Conservation (phyloP, 2,888 invertebrate genomes). For the Lochmaea capreae region DNA sequence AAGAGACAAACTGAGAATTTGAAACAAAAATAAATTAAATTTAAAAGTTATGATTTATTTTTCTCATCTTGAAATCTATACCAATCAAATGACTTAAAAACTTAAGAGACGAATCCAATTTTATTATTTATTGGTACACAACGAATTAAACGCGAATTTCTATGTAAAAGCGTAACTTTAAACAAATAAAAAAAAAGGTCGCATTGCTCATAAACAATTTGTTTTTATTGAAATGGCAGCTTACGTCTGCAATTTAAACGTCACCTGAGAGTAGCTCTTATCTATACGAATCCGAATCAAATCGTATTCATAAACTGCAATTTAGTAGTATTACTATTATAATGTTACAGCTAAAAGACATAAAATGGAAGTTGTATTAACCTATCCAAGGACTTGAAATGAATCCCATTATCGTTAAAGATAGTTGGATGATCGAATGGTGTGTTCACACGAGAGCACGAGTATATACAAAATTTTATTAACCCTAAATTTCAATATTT, state of each 20-base stretch:
- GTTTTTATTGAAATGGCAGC: conserved; percentile 64
- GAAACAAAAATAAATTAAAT: too few species aligned
- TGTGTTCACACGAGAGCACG: background rate
- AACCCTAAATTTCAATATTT: background rate
- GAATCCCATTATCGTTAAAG: conserved; percentile 21
- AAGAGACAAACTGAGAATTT: too few species aligned
- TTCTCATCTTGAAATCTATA: too few species aligned
- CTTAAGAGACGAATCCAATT: too few species aligned
- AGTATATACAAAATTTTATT: background rate
- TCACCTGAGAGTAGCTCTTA: conserved; percentile 58
- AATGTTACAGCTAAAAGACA: conserved; percentile 41
- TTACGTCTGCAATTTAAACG: conserved; percentile 62
- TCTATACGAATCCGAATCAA: conserved; percentile 43
- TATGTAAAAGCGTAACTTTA: background rate
- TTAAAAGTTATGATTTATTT: too few species aligned
- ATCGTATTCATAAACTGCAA: conserved; percentile 31
- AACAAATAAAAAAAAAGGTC: conserved; percentile 57
- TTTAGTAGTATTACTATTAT: conserved; percentile 40
- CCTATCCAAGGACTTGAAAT: conserved; percentile 23
- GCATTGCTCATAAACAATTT: conserved; percentile 61
- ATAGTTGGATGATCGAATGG: conserved; percentile 3
- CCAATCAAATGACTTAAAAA: too few species aligned
- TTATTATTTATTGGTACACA: too few species aligned
- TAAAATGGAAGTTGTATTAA: conserved; percentile 42
- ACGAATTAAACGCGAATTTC: background rate